Evolutionary conservation across 2,113 vertebrate species (phyloP).

Genomic region (Myodes glareolus): DNA sequence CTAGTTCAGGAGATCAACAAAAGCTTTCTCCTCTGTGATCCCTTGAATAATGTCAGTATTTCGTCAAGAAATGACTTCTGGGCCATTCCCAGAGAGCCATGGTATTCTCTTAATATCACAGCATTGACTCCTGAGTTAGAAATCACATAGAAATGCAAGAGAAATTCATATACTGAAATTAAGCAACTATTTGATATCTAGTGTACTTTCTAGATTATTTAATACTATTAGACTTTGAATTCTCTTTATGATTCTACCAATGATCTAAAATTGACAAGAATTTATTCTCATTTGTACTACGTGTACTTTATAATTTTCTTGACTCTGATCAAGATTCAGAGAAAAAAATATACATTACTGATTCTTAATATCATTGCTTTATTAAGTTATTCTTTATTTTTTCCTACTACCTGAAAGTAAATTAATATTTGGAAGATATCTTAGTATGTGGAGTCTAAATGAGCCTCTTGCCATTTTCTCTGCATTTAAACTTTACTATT

Average conservation of each 20-base stretch:
- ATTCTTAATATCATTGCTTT: not conserved
- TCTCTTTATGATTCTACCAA: not conserved
- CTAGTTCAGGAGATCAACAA: constrained; percentile 5
- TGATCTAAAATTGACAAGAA: not conserved
- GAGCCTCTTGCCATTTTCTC: not conserved
- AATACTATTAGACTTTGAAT: not conserved
- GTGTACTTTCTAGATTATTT: constrained; percentile 30
- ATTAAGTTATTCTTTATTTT: not conserved
- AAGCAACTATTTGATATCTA: not conserved
- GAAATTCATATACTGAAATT: not conserved
- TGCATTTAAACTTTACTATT: not conserved
- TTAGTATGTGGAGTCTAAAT: not conserved
- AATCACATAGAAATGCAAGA: not conserved
- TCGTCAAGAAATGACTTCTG: not conserved
- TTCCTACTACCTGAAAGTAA: not conserved
- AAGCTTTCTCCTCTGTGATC: not conserved
- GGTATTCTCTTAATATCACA: not conserved
- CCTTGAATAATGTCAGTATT: not conserved
- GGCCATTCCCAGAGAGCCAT: not conserved
- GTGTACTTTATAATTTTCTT: not conserved
- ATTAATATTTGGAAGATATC: constrained; percentile 7
- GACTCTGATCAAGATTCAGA: not conserved
- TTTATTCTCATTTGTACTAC: not conserved
- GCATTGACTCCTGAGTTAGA: constrained; percentile 15
- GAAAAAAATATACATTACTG: not conserved